Percentiles rank a stretch among this genome's conserved stretches.
phyloP scores from a whole-genome alignment of 2,888 invertebrate genomes.

The Aporophyla nigra region DNA sequence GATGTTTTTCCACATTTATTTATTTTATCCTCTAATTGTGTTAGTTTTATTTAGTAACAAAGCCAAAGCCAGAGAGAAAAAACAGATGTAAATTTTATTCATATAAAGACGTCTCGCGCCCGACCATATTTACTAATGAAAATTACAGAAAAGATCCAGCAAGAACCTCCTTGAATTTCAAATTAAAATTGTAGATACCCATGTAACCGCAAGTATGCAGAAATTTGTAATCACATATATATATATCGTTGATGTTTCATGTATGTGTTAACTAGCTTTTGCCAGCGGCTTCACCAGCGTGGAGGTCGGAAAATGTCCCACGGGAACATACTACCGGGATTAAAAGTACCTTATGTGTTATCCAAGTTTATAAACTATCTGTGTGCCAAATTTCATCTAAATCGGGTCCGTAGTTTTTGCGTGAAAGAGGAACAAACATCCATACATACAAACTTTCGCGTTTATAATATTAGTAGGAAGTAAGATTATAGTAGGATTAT shows the following conservation, averaged over 20 bases:
- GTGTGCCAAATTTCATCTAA: no score
- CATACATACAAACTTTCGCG: no score
- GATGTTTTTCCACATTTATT: slow-evolving; percentile 43
- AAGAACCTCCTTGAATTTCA: slow-evolving; percentile 64
- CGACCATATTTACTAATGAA: slow-evolving; percentile 77
- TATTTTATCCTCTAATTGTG: slow-evolving; percentile 46
- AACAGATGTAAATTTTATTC: slow-evolving; percentile 81
- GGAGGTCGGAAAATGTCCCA: no score
- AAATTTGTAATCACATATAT: not conserved
- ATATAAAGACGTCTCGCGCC: slow-evolving; percentile 66
- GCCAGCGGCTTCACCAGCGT: no score
- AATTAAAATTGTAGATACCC: slow-evolving; percentile 56
- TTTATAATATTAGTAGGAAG: no score
- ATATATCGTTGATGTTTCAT: not conserved
- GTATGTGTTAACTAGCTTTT: not conserved
- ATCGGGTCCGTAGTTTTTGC: no score
- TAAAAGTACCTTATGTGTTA: no score
- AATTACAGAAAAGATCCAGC: slow-evolving; percentile 72
- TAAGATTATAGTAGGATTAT: no score
- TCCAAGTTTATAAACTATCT: no score
- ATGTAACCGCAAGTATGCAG: not conserved
- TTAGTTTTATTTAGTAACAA: slow-evolving; percentile 62
- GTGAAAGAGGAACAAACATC: no score
- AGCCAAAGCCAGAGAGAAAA: slow-evolving; percentile 65
- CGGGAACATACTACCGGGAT: no score